A percentile compares a stretch with the other conserved stretches of the same genome.
These are phyloP conservation scores for Busseola fusca DNA, from an alignment of 2,888 invertebrate genomes.

Conservation along the genomic window DNA sequence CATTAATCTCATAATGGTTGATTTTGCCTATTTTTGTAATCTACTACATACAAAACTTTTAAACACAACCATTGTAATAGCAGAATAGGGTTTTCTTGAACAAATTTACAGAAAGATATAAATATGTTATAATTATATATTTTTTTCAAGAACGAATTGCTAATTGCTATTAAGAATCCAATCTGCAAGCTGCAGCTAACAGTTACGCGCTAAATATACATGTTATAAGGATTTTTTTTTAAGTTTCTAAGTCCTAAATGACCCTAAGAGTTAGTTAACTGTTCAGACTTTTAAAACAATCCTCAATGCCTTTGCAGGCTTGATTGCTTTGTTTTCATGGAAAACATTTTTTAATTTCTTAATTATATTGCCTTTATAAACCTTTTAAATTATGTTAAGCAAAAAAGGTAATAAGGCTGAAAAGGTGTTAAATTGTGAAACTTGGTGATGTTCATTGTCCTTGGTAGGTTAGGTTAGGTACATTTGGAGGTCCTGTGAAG, in stretches of 20 bases:
- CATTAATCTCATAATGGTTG: no score
- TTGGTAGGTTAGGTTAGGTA: no score
- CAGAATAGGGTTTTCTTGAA: neutral
- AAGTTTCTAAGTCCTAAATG: neutral
- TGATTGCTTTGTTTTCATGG: neutral
- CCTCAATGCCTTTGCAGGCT: neutral
- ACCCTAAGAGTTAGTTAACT: neutral
- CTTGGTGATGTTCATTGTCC: neutral
- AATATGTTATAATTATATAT: neutral
- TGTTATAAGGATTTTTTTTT: neutral
- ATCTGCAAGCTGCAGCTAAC: neutral
- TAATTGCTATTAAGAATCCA: neutral
- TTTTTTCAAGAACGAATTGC: neutral
- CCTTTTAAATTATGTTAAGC: conserved; percentile 13
- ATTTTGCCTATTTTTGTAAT: no score
- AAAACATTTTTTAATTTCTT: conserved; percentile 17
- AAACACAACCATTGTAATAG: no score
- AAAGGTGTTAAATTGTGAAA: neutral
- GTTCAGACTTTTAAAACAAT: neutral
- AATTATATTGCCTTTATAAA: neutral
- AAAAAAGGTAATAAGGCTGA: neutral
- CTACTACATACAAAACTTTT: no score
- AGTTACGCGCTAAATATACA: neutral
- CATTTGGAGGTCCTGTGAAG: neutral
- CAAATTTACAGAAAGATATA: no score